Evolutionary conservation across 1,140 invertebrate species (phyloP).

Genomic region (Papilio polyxenes): DNA sequence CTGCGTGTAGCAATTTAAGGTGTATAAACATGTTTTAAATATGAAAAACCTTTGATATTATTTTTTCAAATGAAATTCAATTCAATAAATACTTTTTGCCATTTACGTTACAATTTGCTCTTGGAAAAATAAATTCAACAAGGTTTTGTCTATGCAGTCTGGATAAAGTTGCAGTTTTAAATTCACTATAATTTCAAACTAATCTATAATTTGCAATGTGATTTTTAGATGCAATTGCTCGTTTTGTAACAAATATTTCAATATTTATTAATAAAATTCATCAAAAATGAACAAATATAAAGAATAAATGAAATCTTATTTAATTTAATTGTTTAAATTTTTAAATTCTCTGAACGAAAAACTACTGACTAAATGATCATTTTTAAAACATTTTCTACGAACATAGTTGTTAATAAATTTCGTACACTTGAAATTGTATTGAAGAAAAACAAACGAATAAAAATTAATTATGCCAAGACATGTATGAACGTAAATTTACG

Average conservation of each 20-base stretch:
- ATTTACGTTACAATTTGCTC: background rate
- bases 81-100: background rate
- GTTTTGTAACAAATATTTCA: too few species aligned
- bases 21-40: too few species aligned
- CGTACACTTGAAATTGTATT: background rate
- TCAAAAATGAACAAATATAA: too few species aligned
- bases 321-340: too few species aligned
- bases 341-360: background rate
- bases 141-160: background rate
- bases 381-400: background rate
- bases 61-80: background rate
- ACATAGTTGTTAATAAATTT: background rate
- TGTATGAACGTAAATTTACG: conserved; percentile 12
- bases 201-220: background rate
- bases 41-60: background rate
- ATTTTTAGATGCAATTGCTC: too few species aligned
- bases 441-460: background rate
- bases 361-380: background rate
- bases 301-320: too few species aligned
- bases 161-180: background rate
- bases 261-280: too few species aligned
- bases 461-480: conserved; percentile 1
- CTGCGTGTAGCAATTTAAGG: too few species aligned
- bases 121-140: background rate
- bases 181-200: background rate